phyloP scores from a whole-genome alignment of 2,888 invertebrate species.

The Eumacrocentrus americanus region DNA sequence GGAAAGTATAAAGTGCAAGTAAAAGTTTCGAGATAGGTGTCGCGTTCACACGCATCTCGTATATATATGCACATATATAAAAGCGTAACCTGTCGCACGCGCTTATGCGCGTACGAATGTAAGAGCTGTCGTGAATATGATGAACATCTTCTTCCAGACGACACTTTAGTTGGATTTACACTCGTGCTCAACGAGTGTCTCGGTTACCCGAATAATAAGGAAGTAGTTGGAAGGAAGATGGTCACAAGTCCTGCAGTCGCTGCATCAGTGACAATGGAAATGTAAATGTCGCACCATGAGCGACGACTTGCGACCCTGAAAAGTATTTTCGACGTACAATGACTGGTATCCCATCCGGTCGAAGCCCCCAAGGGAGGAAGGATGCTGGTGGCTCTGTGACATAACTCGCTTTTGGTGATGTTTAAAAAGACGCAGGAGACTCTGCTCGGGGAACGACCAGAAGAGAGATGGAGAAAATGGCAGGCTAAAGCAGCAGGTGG shows the following conservation, averaged over 20 bases:
- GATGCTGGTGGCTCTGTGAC: neutral
- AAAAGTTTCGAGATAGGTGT: constrained; percentile 6
- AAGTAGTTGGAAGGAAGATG: constrained; percentile 2
- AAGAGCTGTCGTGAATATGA: constrained; percentile 8
- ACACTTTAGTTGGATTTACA: constrained; percentile 3
- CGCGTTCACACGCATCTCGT: constrained; percentile 5
- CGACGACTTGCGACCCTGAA: constrained; percentile 6
- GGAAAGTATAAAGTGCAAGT: constrained; percentile 11
- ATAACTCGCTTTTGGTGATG: constrained; percentile 7
- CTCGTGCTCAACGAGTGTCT: neutral
- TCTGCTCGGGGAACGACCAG: neutral
- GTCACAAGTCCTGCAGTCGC: too few species aligned
- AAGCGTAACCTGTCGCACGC: neutral
- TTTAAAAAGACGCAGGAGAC: neutral
- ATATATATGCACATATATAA: neutral
- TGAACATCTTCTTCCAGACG: constrained; percentile 1
- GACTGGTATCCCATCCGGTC: neutral
- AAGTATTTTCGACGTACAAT: neutral
- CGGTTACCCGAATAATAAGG: constrained; percentile 9
- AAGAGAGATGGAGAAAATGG: neutral
- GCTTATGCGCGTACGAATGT: neutral
- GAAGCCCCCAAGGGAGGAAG: neutral
- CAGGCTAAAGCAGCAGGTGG: constrained; percentile 4
- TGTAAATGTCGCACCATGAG: constrained; percentile 1
- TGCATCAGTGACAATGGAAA: constrained; percentile 5